phyloP scores from a whole-genome alignment of 2,113 vertebrate species.

The Nematolebias whitei region DNA sequence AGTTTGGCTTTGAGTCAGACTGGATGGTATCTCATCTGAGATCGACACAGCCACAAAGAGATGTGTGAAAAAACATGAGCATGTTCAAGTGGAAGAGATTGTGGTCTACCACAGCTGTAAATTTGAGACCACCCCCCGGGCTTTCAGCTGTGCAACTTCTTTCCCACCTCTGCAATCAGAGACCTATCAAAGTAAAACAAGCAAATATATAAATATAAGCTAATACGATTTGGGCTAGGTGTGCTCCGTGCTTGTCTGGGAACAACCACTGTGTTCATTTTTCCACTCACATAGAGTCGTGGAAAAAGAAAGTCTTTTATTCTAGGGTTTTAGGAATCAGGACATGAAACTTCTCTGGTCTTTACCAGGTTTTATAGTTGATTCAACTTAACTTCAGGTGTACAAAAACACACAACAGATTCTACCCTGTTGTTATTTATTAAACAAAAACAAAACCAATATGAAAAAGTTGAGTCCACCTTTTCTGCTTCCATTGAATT shows the following conservation, averaged over 20 bases:
- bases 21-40: slow-evolving; percentile 24
- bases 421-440: no score
- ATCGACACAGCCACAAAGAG: slow-evolving; percentile 18
- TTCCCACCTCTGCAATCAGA: slow-evolving; percentile 16
- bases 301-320: no score
- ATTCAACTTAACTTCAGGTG: no score
- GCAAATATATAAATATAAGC: slow-evolving; percentile 2
- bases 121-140: slow-evolving; percentile 45
- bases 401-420: no score
- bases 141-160: not conserved
- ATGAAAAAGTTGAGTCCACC: no score
- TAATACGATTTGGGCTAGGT: not conserved
- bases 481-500: no score
- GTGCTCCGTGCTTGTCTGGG: not conserved
- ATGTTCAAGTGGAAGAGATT: slow-evolving; percentile 29
- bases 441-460: no score
- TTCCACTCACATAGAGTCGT: no score
- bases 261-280: not conserved
- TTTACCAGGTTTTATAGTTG: no score
- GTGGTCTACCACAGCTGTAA: slow-evolving; percentile 65
- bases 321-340: no score
- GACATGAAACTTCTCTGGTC: no score
- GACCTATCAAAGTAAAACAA: slow-evolving; percentile 45
- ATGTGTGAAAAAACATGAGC: slow-evolving; percentile 20
- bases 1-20: slow-evolving; percentile 42